These are phyloP conservation scores for Cebidichthys violaceus DNA, from an alignment of 2,113 vertebrate species.

Conservation along the genomic window DNA sequence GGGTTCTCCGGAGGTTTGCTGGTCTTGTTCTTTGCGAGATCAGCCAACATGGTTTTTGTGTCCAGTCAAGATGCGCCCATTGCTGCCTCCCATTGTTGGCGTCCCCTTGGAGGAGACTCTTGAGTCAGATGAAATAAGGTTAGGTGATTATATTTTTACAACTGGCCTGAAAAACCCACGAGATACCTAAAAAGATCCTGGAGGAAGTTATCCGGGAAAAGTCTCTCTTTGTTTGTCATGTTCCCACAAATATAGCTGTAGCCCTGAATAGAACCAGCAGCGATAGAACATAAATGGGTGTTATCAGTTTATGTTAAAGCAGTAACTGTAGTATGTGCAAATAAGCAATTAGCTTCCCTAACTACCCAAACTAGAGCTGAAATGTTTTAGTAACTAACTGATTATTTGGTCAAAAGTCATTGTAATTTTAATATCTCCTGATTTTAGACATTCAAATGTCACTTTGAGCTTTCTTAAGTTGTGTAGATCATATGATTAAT, in stretches of 20 bases:
- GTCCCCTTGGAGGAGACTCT: conserved; percentile 34
- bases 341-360: not conserved
- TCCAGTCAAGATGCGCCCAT: not conserved
- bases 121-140: conserved; percentile 16
- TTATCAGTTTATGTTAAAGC: not conserved
- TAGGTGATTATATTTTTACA: conserved; percentile 30
- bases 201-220: conserved; percentile 15
- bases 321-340: not conserved
- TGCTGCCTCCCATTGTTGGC: conserved; percentile 15
- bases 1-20: not conserved
- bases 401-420: not conserved
- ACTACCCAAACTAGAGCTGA: not conserved
- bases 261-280: conserved; percentile 3
- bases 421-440: not conserved
- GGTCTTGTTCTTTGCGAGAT: conserved; percentile 8
- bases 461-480: not conserved
- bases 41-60: not conserved
- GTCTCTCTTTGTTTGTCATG: conserved; percentile 2
- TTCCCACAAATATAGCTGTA: not conserved
- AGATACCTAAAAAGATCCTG: conserved; percentile 19
- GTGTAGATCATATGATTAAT: not conserved
- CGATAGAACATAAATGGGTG: not conserved
- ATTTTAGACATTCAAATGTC: not conserved
- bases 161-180: conserved; percentile 1
- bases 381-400: not conserved